These are phyloP conservation scores for Sternarchorhynchus goeldii DNA, from an alignment of 2,797 vertebrate species.

Conservation along the genomic window DNA sequence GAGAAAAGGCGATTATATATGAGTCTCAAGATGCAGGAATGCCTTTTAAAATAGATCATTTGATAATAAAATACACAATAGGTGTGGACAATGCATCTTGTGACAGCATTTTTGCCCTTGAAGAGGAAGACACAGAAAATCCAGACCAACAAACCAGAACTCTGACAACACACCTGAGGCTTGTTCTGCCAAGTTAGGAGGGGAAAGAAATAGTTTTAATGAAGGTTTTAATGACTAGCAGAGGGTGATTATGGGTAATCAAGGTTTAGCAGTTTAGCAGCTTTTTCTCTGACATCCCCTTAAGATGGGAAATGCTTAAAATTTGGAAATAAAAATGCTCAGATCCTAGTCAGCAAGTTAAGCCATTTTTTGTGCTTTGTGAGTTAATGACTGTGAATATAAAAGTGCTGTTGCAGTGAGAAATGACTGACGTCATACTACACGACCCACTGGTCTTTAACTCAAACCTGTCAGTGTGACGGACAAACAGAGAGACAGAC, in stretches of 20 bases:
- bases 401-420: too few species aligned
- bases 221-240: slow-evolving; percentile 34
- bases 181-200: slow-evolving; percentile 20
- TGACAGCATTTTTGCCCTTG: slow-evolving; percentile 2
- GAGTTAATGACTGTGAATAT: too few species aligned
- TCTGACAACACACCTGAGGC: slow-evolving; percentile 36
- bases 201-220: slow-evolving; percentile 39
- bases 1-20: too few species aligned
- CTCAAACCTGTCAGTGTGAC: too few species aligned
- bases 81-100: neutral
- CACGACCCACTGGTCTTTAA: too few species aligned
- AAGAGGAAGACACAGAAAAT: slow-evolving; percentile 23
- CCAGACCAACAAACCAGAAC: slow-evolving; percentile 11
- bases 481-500: too few species aligned
- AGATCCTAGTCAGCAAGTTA: neutral
- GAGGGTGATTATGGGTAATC: slow-evolving; percentile 49
- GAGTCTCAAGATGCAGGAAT: neutral
- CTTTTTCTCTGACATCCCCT: slow-evolving; percentile 11
- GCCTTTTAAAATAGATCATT: neutral
- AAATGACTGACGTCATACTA: too few species aligned
- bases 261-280: slow-evolving; percentile 40
- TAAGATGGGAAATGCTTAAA: neutral
- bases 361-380: too few species aligned
- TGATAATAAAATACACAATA: neutral
- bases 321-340: neutral